Evolutionary conservation across 2,888 invertebrate genomes (phyloP), one percentile per base, ranked within the genome.

Genomic region (Tholera decimalis): DNA sequence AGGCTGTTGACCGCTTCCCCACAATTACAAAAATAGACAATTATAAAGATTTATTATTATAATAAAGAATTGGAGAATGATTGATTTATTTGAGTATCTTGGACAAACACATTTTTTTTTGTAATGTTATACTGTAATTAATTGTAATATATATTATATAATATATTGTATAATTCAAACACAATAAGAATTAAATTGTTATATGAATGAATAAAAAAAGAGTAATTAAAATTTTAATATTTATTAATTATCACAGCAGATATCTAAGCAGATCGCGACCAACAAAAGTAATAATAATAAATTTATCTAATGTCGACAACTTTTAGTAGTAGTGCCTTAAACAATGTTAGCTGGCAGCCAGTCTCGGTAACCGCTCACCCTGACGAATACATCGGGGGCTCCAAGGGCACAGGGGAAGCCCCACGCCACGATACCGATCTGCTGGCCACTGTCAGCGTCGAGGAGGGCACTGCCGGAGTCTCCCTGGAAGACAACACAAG

Each of bases 401-500:
- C 90, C 91, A 2, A 64, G 81, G 0, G 92, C 93, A 79, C 93
- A 93, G 0, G 91, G 88, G 79, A 89, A 85, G 60, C 92, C 92
- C 93, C 93, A 93, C 0, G 93, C 92, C 2, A 92, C 92, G 2
- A 92, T 43, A 8, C 91, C 93, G 44, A 91, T 49, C 70, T 91
- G 91, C 3, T 73, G 54, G 0, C 84, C 75, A 15, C 56, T 71
- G 43, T 71, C 71, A 0, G 3, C 18, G 8, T 77, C 82, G 2
- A 79, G 75, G 0, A 93, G 79, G 0, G 91, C 86, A 47, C 88
- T 87, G 65, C 93, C 93, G 26, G 92, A 92, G 72, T 91, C 91
- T 78, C 91, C 91, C 91, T 92, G 83, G 1, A 51, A 20, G 5
- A 61, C 3, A 5, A 49, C 39, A 41, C 1, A 33, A 33, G 3